phyloP scores from a whole-genome alignment of 1,140 invertebrate species.

The Camponotus floridanus region DNA sequence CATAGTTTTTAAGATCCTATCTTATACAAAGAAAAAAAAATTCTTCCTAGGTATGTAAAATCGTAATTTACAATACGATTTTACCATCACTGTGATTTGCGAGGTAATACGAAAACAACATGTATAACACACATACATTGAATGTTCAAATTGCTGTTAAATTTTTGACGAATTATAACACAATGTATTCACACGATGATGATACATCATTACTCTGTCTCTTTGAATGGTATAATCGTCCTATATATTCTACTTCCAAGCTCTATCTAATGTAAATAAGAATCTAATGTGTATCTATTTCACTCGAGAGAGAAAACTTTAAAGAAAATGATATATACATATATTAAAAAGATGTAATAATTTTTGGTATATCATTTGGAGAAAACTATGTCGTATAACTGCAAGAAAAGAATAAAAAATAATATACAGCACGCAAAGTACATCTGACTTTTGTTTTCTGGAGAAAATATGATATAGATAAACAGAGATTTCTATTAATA shows the following conservation, averaged over 20 bases:
- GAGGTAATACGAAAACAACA: constrained; percentile 7
- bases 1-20: constrained; percentile 40
- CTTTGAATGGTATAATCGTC: constrained; percentile 35
- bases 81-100: constrained; percentile 54
- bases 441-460: neutral
- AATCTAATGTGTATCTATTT: constrained; percentile 4
- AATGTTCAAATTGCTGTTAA: constrained; percentile 60
- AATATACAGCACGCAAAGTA: neutral
- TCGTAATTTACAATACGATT: constrained; percentile 17
- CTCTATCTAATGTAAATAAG: constrained; percentile 41
- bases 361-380: constrained; percentile 8
- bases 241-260: constrained; percentile 35
- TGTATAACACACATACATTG: constrained; percentile 34
- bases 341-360: constrained; percentile 6
- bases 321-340: neutral
- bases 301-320: neutral
- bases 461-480: neutral
- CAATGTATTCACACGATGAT: constrained; percentile 28
- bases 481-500: too few relatives aligned
- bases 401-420: neutral
- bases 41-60: constrained; percentile 1
- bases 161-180: constrained; percentile 56
- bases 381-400: neutral
- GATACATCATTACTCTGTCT: constrained; percentile 32
- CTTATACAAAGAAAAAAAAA: neutral